Evolutionary conservation across 1,140 invertebrate genomes (phyloP), one percentile per base, ranked within the genome.

Genomic region (Euura lappo): DNA sequence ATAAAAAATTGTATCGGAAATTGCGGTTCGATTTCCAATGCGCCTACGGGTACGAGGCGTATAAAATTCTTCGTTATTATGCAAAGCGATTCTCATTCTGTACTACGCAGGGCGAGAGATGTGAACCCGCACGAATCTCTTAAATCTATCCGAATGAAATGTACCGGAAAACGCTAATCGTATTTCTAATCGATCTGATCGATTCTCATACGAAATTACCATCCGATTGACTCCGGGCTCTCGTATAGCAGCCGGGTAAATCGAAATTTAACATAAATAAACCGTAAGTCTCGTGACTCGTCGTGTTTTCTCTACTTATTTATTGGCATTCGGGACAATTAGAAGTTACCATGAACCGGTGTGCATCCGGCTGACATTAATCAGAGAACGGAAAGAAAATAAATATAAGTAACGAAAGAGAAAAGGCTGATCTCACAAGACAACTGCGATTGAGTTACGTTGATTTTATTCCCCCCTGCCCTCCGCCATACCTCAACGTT

Each of bases 361-460:
- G 66, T 68, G 42, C 0, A 68, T 68, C 13, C 4, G 66, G n/a
- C 8, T 11, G 66, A 42, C 66, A 44, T 60, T 60, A 60, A 60
- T 60, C 51, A 60, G 51, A 60, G 51, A 60, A 60, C 8, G 13
- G 4, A 60, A 60, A n/a, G 51, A n/a, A 60, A 60, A 60, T 11
- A 60, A n/a, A 60, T 11, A 60, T 60, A 60, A 60, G 13, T 71
- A 45, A 45, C 70, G 65, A 71, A 81, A 74, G 75, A 77, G 76
- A 77, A 77, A 71, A 76, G 79, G 79, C 77, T 81, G 84, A 85
- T 86, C 81, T 85, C 79, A 76, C 73, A 82, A 86, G 84, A 84
- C 81, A 81, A 81, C 77, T 76, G 76, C 84, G 83, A 86, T 87
- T 86, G 84, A 88, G 85, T 87, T 86, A 88, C 85, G 86, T 83